Conservation (phyloP, 1,140 invertebrate genomes). For the Brachionus rotundiformis region DNA sequence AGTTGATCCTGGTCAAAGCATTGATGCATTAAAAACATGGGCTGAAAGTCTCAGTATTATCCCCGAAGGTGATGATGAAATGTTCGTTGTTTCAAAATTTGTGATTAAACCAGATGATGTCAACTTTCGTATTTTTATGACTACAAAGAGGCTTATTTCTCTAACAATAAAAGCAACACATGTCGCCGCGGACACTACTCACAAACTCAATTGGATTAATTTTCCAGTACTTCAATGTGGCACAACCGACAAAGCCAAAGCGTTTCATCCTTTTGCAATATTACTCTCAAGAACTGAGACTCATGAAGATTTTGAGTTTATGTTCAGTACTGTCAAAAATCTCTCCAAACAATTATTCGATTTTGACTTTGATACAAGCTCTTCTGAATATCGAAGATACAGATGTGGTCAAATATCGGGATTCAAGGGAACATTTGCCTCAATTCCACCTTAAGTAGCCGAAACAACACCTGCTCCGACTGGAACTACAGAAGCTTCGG, state of each 20-base stretch:
- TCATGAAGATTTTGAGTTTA: too few species aligned
- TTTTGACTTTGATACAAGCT: too few species aligned
- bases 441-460: neutral
- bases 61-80: too few species aligned
- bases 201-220: neutral
- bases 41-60: too few species aligned
- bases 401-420: constrained; percentile 13
- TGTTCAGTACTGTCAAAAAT: too few species aligned
- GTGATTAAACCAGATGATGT: neutral
- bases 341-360: too few species aligned
- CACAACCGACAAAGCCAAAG: neutral
- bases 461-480: neutral
- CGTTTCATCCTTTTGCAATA: neutral
- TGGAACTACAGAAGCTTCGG: neutral
- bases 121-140: neutral
- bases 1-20: too few species aligned
- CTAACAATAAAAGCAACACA: neutral
- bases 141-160: neutral
- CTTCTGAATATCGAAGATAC: constrained; percentile 4
- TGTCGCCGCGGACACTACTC: neutral
- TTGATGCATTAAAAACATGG: too few species aligned
- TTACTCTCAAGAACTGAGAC: neutral
- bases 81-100: neutral
- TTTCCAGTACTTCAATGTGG: neutral
- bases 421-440: neutral